Base-by-base conservation (phyloP, 2,797 vertebrate species). In the Discoglossus pictus region DNA sequence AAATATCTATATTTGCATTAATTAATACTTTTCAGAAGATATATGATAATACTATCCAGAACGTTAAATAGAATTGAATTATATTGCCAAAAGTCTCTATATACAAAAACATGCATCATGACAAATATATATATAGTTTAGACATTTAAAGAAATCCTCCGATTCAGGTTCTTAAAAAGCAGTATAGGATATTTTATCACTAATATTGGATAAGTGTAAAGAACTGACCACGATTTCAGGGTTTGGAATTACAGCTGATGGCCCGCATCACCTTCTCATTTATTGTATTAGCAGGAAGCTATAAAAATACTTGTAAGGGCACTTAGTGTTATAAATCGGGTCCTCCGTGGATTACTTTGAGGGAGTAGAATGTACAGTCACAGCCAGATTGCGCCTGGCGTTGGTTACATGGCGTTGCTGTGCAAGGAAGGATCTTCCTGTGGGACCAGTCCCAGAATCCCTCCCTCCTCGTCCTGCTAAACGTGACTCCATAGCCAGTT, bases 351-450 rank as follows among this genome's bases (percentile, higher is more conserved):
- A 82, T 89, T 93, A 99, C 76, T 99, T 94, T 44, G 94, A 62
- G 44, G 92, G 76, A 52, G 93, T 34, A 18, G 91, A 83, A 27
- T 94, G 90, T 48, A 92, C 78, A 62, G 84, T 92, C 39, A 95
- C 85, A 11, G 94, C 86, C 43, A 94, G 84, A 1, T 86, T 84
- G 54, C 90, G 92, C 12, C 93, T 89, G 53, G 91, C 83, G 21
- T 86, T 97, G 72, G 95, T 97, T 75, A 97, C 92, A 4, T 94
- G 94, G 1, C 97, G 92, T 53, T 98, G 96, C 72, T 97, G 95
- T 2, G 96, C 90, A 65, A 98, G 73, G 81, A 99, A 99, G 1
- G 97, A 98, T 61, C 91, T 93, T 1, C 89, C 84, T 0, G 92
- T 84, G 13, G 44, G 76, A 68, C 59, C 83, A 0, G 58, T 54